Conservation (phyloP, 1,140 invertebrate genomes). For the Planococcus citri region DNA sequence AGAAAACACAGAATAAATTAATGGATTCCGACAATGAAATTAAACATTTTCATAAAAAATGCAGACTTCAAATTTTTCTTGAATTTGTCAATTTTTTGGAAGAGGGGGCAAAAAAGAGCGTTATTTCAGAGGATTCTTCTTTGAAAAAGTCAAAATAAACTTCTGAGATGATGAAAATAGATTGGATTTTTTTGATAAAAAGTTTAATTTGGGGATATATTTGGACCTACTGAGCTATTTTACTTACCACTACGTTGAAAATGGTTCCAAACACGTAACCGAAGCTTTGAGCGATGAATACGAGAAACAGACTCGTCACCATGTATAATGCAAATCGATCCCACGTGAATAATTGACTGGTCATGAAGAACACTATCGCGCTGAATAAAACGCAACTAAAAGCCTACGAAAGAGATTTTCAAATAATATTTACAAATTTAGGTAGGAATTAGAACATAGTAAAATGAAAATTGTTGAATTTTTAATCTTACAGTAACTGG, state of each 20-base stretch:
- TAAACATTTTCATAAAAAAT: neutral
- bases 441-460: too few relatives aligned
- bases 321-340: conserved; percentile 71
- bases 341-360: conserved; percentile 63
- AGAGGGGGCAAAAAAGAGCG: too few relatives aligned
- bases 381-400: conserved; percentile 64
- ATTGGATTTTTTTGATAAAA: too few relatives aligned
- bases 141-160: too few relatives aligned
- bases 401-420: conserved; percentile 41
- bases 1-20: too few relatives aligned
- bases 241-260: conserved; percentile 66
- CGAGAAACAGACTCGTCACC: conserved; percentile 58
- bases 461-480: too few relatives aligned
- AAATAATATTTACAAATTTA: neutral
- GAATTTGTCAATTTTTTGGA: neutral
- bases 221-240: too few relatives aligned
- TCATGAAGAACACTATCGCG: conserved; percentile 74
- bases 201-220: too few relatives aligned
- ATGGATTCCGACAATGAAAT: conserved; percentile 19
- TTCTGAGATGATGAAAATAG: too few relatives aligned
- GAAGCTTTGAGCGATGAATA: conserved; percentile 80
- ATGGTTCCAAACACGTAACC: conserved; percentile 76
- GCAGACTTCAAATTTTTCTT: neutral
- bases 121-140: too few relatives aligned
- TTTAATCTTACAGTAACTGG: conserved; percentile 61